Percentiles rank a stretch among this genome's conserved stretches.
phyloP scores from a whole-genome alignment of 2,797 vertebrate species.

The Spondyliosoma cantharus region DNA sequence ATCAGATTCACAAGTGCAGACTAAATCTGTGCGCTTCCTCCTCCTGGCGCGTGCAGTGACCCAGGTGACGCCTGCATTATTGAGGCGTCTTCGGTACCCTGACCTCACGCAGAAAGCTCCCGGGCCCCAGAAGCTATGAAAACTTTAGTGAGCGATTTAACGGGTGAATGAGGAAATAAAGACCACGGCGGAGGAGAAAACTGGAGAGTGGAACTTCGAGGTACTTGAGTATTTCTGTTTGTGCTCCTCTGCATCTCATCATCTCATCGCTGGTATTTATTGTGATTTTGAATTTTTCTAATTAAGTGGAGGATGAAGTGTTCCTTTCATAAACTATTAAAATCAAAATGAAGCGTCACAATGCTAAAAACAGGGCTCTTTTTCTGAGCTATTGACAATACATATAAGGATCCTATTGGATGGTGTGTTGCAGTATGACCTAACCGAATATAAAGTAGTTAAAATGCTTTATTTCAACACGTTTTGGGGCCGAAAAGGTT shows the following conservation, averaged over 20 bases:
- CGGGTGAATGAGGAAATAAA: slow-evolving; percentile 19
- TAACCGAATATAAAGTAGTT: no score
- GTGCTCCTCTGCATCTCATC: neutral
- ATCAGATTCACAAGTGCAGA: slow-evolving; percentile 9
- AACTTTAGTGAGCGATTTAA: slow-evolving; percentile 47
- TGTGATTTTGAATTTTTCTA: neutral
- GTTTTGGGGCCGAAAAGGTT: no score
- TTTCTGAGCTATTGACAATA: no score
- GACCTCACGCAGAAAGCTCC: slow-evolving; percentile 51
- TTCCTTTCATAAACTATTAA: neutral
- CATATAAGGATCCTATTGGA: no score
- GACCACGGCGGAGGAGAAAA: neutral
- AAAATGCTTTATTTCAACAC: no score
- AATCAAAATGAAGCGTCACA: neutral
- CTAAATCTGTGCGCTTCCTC: slow-evolving; percentile 25
- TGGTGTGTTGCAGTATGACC: no score
- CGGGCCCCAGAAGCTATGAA: slow-evolving; percentile 40
- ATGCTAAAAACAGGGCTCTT: no score
- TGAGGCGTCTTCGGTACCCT: slow-evolving; percentile 38
- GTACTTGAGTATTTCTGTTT: neutral
- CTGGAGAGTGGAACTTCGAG: neutral
- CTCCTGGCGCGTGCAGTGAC: slow-evolving; percentile 12
- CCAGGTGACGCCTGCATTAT: slow-evolving; percentile 53
- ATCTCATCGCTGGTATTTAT: no score
- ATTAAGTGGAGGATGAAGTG: neutral